phyloP scores from a whole-genome alignment of 2,888 invertebrate genomes.

The Hydraecia micacea region DNA sequence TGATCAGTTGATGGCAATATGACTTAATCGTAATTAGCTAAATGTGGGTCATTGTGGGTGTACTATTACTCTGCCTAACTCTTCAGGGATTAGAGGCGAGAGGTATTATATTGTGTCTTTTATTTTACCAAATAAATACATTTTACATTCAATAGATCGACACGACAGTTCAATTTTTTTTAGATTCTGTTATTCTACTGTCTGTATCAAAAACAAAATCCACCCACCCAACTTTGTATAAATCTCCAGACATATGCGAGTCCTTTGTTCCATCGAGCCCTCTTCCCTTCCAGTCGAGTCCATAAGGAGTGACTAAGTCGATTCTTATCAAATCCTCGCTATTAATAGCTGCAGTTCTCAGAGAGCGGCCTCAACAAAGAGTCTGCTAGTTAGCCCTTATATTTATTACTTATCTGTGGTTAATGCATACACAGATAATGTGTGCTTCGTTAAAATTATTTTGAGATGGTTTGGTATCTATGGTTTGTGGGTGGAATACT shows the following conservation, averaged over 20 bases:
- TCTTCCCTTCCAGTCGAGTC: conserved; percentile 40
- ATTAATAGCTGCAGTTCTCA: conserved; percentile 62
- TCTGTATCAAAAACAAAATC: conserved; percentile 2
- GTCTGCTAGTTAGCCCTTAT: conserved; percentile 49
- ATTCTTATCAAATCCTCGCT: conserved; percentile 66
- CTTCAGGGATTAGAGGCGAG: too few relatives aligned
- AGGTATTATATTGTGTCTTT: neutral
- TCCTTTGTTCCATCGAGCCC: conserved; percentile 57
- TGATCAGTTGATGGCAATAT: too few relatives aligned
- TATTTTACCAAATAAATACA: neutral
- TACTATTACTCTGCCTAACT: too few relatives aligned
- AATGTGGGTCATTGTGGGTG: too few relatives aligned
- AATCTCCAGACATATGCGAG: conserved; percentile 20
- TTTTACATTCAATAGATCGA: neutral
- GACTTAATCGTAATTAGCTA: too few relatives aligned
- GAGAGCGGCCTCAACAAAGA: conserved; percentile 65
- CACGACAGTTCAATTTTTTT: too few relatives aligned
- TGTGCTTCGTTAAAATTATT: conserved; percentile 58
- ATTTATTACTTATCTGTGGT: conserved; percentile 64
- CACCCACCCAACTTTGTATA: conserved; percentile 4
- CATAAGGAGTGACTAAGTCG: conserved; percentile 63
- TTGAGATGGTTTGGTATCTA: conserved; percentile 45
- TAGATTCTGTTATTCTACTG: too few relatives aligned
- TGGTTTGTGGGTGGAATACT: conserved; percentile 41
- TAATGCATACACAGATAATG: conserved; percentile 64